These are phyloP conservation scores for Hemichromis elongatus DNA, from an alignment of 2,113 vertebrate species.

Conservation along the genomic window DNA sequence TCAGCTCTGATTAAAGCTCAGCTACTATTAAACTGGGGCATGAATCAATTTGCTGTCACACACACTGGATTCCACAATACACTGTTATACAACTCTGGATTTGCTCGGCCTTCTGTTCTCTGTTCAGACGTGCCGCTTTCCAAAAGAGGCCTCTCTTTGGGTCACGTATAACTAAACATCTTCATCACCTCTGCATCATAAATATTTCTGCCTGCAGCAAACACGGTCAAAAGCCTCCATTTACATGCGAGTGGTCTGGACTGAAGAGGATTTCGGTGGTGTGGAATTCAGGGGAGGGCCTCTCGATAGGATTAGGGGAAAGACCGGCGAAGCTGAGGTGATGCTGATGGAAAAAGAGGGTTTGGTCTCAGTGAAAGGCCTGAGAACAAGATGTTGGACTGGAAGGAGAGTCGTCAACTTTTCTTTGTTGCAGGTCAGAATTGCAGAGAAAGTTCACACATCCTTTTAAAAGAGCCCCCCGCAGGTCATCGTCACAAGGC, in stretches of 20 bases:
- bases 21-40: constrained; percentile 42
- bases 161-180: not conserved
- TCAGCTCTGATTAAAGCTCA: constrained; percentile 39
- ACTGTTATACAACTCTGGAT: not conserved
- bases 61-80: not conserved
- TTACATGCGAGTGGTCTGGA: constrained; percentile 26
- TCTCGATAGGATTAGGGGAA: constrained; percentile 48
- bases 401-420: fast-evolving
- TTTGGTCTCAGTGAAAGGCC: not conserved
- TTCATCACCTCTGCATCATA: not conserved
- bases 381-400: not conserved
- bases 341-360: not conserved
- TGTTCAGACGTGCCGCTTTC: not conserved
- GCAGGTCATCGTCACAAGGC: not conserved
- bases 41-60: constrained; percentile 11
- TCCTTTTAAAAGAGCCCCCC: not conserved
- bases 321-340: constrained; percentile 27
- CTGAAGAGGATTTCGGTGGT: constrained; percentile 32
- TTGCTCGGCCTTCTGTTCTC: not conserved
- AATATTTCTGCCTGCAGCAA: constrained; percentile 14
- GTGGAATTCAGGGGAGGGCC: constrained; percentile 45
- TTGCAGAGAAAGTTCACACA: not conserved
- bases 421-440: not conserved
- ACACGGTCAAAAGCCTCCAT: not conserved
- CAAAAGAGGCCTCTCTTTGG: not conserved